phyloP scores from a whole-genome alignment of 92 coral and sea anemone species.

The Epizoanthus illoricatus region DNA sequence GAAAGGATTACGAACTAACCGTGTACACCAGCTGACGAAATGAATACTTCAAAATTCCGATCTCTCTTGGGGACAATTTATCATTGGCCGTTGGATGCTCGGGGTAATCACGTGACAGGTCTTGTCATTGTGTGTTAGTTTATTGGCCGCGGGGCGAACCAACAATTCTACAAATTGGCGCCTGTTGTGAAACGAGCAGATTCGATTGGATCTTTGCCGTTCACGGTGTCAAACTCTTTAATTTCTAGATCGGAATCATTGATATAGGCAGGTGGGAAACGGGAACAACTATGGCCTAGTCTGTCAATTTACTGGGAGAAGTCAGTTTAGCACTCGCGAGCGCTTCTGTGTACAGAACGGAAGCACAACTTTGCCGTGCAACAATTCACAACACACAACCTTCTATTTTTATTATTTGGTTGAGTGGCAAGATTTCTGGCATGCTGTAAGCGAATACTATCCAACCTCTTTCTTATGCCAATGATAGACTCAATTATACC shows the following conservation, averaged over 20 bases:
- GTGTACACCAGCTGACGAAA: slow-evolving; percentile 95
- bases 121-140: slow-evolving; percentile 83
- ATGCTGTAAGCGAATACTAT: slow-evolving; percentile 65
- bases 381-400: slow-evolving; percentile 3
- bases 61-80: slow-evolving; percentile 80
- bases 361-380: neutral
- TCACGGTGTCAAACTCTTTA: slow-evolving; percentile 92
- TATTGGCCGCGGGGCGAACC: slow-evolving; percentile 92
- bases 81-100: slow-evolving; percentile 73
- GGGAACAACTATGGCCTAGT: slow-evolving; percentile 36
- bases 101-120: slow-evolving; percentile 72
- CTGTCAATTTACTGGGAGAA: slow-evolving; percentile 42
- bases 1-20: slow-evolving; percentile 85
- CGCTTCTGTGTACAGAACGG: slow-evolving; percentile 10
- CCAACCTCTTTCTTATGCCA: slow-evolving; percentile 61
- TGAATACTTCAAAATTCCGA: slow-evolving; percentile 99
- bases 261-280: slow-evolving; percentile 77
- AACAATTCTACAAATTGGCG: slow-evolving; percentile 93
- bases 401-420: slow-evolving; percentile 15
- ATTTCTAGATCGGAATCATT: slow-evolving; percentile 75
- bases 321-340: slow-evolving; percentile 1
- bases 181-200: slow-evolving; percentile 80
- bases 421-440: slow-evolving; percentile 46
- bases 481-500: slow-evolving; percentile 64
- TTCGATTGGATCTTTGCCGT: slow-evolving; percentile 87